These are phyloP conservation scores for Choloepus hoffmanni DNA, from an alignment of 2,113 vertebrate species.

Conservation along the genomic window DNA sequence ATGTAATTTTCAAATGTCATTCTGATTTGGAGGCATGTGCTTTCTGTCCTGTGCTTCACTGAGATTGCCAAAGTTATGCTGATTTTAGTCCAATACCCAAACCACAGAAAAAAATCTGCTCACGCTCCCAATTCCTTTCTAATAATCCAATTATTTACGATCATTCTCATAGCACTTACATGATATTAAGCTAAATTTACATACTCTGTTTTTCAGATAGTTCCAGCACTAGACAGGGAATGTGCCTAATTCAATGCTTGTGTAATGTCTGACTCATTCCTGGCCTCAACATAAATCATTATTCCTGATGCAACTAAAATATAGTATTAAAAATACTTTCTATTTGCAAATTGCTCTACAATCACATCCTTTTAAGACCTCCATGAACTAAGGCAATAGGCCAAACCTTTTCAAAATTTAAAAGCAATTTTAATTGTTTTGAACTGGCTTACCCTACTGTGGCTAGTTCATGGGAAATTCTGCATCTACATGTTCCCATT, in stretches of 20 bases:
- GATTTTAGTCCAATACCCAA: conserved; percentile 58
- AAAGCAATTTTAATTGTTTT: conserved; percentile 62
- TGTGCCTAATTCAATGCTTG: conserved; percentile 48
- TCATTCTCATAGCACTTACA: conserved; percentile 68
- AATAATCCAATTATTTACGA: conserved; percentile 75
- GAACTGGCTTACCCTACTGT: conserved; percentile 20
- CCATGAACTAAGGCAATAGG: conserved; percentile 12
- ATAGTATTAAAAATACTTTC: conserved; percentile 67
- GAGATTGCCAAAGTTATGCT: conserved; percentile 50
- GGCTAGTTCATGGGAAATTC: conserved; percentile 64
- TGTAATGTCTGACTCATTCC: conserved; percentile 54
- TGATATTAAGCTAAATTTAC: conserved; percentile 63
- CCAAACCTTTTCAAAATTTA: conserved; percentile 65
- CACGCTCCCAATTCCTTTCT: conserved; percentile 59
- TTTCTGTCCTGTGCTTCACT: conserved; percentile 57
- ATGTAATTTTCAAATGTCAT: conserved; percentile 66
- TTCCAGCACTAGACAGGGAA: conserved; percentile 38
- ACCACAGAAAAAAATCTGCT: conserved; percentile 55
- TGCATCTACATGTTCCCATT: conserved; percentile 43
- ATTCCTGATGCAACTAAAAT: conserved; percentile 61
- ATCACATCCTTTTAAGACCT: conserved; percentile 61
- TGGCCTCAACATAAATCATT: conserved; percentile 49
- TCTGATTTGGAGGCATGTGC: conserved; percentile 44
- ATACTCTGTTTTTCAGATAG: conserved; percentile 21
- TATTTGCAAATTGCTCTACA: conserved; percentile 56